A percentile compares a stretch with the other conserved stretches of the same genome.
Conservation (phyloP, 1,140 invertebrate species). For the Drosophila equinoxialis region DNA sequence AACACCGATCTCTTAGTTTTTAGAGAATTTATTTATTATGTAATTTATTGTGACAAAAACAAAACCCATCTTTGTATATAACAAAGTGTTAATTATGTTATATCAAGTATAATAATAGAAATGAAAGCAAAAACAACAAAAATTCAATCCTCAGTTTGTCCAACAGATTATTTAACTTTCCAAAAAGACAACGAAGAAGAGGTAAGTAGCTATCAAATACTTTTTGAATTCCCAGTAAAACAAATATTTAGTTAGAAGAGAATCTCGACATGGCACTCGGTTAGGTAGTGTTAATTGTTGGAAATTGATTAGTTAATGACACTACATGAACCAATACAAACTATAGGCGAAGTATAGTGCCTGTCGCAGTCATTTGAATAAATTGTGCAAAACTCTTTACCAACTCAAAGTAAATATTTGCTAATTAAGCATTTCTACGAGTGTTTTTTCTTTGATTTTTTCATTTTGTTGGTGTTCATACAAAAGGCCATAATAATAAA, state of each 20-base stretch:
- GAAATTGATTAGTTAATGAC: constrained; percentile 8
- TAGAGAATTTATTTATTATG: too few species aligned
- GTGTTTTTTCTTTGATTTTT: constrained; percentile 36
- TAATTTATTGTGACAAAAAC: too few species aligned
- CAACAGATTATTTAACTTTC: background rate
- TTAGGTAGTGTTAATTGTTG: constrained; percentile 18
- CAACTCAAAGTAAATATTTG: constrained; percentile 65
- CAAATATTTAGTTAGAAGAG: background rate
- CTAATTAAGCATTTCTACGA: constrained; percentile 73
- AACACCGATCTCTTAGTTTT: too few species aligned
- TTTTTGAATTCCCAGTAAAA: background rate
- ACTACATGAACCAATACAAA: background rate
- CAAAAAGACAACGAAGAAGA: background rate
- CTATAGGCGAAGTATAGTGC: background rate
- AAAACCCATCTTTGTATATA: too few species aligned
- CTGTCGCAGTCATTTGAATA: background rate
- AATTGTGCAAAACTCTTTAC: constrained; percentile 41
- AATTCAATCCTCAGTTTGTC: too few species aligned
- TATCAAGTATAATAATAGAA: too few species aligned
- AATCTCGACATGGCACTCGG: constrained; percentile 30
- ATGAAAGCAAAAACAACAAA: too few species aligned
- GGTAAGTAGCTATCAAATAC: background rate
- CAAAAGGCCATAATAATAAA: constrained; percentile 66
- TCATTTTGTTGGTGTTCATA: constrained; percentile 29
- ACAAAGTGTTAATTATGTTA: too few species aligned